Percentiles rank a stretch among this genome's conserved stretches.
Evolutionary conservation across 2,797 vertebrate species (phyloP).

Genomic region (Premnoplex brunnescens): DNA sequence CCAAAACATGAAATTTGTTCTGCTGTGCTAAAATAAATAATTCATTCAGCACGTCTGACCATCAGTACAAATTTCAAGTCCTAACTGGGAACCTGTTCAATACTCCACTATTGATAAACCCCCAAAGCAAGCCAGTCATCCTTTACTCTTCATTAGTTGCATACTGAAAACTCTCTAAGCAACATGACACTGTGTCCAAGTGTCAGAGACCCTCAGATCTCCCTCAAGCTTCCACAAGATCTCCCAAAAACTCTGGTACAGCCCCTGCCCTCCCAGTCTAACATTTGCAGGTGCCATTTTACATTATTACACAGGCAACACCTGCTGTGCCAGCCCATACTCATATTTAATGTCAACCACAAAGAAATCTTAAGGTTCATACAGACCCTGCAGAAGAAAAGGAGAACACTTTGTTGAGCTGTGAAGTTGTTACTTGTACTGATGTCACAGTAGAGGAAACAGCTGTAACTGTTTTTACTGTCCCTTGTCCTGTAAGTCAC

Average conservation of each 20-base stretch:
- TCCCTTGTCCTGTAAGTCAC: conserved; percentile 57
- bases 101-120: neutral
- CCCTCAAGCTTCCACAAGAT: neutral
- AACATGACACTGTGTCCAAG: neutral
- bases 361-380: neutral
- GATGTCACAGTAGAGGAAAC: conserved; percentile 35
- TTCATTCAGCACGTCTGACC: neutral
- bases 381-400: conserved; percentile 78
- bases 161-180: neutral
- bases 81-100: neutral
- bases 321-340: neutral
- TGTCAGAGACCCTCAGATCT: neutral
- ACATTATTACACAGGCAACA: neutral
- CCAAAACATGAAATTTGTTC: neutral
- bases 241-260: neutral
- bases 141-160: neutral
- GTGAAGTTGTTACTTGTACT: conserved; percentile 42
- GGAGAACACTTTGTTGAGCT: conserved; percentile 71
- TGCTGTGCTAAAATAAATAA: neutral
- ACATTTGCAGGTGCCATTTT: neutral
- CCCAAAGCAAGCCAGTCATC: neutral
- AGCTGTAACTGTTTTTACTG: conserved; percentile 70
- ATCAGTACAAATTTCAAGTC: neutral
- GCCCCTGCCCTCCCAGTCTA: neutral
- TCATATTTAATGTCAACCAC: neutral